A percentile compares a stretch with the other conserved stretches of the same genome.
These are phyloP conservation scores for Mongoloraphidia duomilia DNA, from an alignment of 2,888 invertebrate genomes.

Conservation along the genomic window DNA sequence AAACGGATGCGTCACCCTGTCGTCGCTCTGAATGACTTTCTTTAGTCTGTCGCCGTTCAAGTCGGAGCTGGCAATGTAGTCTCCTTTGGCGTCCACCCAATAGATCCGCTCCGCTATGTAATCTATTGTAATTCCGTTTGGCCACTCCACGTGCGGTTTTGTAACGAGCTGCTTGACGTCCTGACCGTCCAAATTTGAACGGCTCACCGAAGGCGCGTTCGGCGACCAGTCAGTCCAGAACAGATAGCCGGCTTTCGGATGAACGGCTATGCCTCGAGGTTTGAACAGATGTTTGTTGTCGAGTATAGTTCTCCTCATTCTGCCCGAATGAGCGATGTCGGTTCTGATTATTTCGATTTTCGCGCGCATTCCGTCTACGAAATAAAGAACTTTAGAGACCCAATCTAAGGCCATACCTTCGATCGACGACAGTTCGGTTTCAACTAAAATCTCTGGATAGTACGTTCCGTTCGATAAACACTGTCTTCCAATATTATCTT, in stretches of 20 bases:
- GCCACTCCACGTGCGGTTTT: conserved; percentile 61
- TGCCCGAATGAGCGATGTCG: conserved; percentile 41
- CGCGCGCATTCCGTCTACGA: conserved; percentile 66
- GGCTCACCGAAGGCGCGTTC: conserved; percentile 58
- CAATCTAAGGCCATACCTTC: conserved; percentile 85
- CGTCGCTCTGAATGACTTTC: conserved; percentile 47
- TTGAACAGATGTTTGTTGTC: conserved; percentile 48
- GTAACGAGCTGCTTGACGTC: conserved; percentile 49
- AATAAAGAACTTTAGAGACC: conserved; percentile 74
- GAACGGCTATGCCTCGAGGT: conserved; percentile 67
- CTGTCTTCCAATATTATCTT: conserved; percentile 63
- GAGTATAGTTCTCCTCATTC: conserved; percentile 65
- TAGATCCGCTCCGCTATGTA: conserved; percentile 67
- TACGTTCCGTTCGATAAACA: conserved; percentile 52
- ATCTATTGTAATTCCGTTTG: conserved; percentile 77
- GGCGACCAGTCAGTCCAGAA: conserved; percentile 86
- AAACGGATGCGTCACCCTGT: conserved; percentile 67
- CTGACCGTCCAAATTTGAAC: conserved; percentile 66
- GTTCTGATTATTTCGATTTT: conserved; percentile 72
- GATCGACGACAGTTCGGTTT: conserved; percentile 60
- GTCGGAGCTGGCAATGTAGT: conserved; percentile 66
- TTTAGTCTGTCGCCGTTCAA: conserved; percentile 52
- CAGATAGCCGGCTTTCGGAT: conserved; percentile 64
- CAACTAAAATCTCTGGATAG: conserved; percentile 54
- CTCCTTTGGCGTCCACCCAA: conserved; percentile 75